Conservation (phyloP, 2,797 vertebrate genomes). For the Danio choprae region DNA sequence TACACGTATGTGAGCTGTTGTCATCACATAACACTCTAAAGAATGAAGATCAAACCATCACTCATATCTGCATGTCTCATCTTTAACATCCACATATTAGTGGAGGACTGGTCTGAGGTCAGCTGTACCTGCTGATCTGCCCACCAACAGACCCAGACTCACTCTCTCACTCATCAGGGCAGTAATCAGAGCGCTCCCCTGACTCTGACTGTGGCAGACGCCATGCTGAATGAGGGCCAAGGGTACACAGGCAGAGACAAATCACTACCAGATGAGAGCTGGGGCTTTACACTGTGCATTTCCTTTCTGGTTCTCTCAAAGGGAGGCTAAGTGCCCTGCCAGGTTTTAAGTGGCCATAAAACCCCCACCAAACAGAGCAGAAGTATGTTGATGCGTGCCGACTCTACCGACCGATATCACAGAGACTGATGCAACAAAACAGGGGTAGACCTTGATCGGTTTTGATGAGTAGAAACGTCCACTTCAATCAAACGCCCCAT, state of each 20-base stretch:
- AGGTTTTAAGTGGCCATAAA: constrained; percentile 43
- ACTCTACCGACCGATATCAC: constrained; percentile 2
- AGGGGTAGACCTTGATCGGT: constrained; percentile 1
- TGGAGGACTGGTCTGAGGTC: constrained; percentile 19
- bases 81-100: constrained; percentile 10
- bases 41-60: constrained; percentile 8
- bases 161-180: constrained; percentile 59
- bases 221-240: constrained; percentile 76
- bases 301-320: constrained; percentile 69
- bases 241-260: constrained; percentile 79
- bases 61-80: not conserved
- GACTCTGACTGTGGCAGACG: constrained; percentile 75
- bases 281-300: constrained; percentile 70
- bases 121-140: constrained; percentile 41
- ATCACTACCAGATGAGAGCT: constrained; percentile 85
- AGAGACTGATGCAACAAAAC: not conserved
- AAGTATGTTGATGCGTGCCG: constrained; percentile 16
- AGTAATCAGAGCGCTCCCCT: constrained; percentile 77
- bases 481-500: constrained; percentile 26
- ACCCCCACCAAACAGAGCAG: constrained; percentile 13
- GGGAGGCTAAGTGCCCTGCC: constrained; percentile 39
- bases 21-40: not conserved
- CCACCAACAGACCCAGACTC: constrained; percentile 43
- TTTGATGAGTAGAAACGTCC: not conserved
- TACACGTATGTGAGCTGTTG: constrained; percentile 1